Evolutionary conservation across 2,888 invertebrate species (phyloP).

Genomic region (Mimas tiliae): DNA sequence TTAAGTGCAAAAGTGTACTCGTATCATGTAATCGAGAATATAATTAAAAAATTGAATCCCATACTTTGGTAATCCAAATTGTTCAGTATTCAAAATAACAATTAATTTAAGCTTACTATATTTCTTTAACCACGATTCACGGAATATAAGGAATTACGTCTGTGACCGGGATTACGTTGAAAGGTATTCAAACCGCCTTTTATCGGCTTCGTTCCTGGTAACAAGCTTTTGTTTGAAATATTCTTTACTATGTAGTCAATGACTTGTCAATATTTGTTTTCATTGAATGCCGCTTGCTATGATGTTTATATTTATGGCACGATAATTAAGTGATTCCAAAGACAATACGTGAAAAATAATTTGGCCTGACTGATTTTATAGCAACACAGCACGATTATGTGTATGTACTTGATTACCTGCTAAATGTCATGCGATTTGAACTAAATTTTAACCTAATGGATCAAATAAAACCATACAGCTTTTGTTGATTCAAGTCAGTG

Average conservation of each 20-base stretch:
- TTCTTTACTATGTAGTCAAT: neutral
- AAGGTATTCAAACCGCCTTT: slow-evolving; percentile 9
- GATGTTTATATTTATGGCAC: neutral
- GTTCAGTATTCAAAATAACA: neutral
- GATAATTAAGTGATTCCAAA: neutral
- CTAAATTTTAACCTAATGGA: too few relatives aligned
- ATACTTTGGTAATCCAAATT: too few relatives aligned
- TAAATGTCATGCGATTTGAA: too few relatives aligned
- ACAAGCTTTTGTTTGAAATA: slow-evolving; percentile 4
- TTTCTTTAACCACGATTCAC: neutral
- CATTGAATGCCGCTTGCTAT: neutral
- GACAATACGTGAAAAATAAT: too few relatives aligned
- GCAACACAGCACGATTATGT: too few relatives aligned
- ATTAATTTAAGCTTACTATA: neutral
- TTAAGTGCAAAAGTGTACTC: too few relatives aligned
- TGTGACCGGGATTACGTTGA: slow-evolving; percentile 11
- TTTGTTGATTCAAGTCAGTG: too few relatives aligned
- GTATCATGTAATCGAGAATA: too few relatives aligned
- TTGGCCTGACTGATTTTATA: too few relatives aligned
- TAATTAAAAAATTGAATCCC: too few relatives aligned
- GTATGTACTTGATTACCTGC: too few relatives aligned
- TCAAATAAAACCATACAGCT: too few relatives aligned
- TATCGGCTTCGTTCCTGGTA: slow-evolving; percentile 22
- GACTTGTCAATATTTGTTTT: neutral
- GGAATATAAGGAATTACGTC: slow-evolving; percentile 18